A percentile compares a stretch with the other conserved stretches of the same genome.
Conservation (phyloP, 1,140 invertebrate species). For the Lanistes nyassanus region DNA sequence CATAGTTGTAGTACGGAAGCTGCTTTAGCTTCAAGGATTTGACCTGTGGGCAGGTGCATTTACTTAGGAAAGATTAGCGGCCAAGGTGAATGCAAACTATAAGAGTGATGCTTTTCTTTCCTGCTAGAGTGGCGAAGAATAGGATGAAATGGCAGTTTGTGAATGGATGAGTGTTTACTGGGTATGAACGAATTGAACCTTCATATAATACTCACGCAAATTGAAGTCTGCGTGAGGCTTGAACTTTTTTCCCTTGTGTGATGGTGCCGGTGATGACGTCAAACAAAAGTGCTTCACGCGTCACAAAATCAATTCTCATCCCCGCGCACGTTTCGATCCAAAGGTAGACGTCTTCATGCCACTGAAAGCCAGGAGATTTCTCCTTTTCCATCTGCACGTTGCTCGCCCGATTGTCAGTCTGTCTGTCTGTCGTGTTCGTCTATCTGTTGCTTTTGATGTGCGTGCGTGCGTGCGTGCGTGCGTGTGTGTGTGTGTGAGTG, state of each 20-base stretch:
- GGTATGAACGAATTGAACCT: not conserved
- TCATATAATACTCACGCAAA: not conserved
- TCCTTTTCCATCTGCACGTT: not conserved
- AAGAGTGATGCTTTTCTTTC: no score
- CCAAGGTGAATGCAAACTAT: no score
- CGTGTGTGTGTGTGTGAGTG: conserved; percentile 1
- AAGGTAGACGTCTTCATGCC: not conserved
- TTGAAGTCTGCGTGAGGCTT: not conserved
- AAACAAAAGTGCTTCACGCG: not conserved
- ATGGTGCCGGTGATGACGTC: not conserved
- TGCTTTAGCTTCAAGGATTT: no score
- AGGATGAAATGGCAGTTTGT: no score
- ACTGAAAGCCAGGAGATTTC: not conserved
- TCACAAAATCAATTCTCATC: not conserved
- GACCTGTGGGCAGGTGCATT: no score
- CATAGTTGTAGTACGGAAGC: no score
- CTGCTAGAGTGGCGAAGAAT: no score
- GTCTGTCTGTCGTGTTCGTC: not conserved
- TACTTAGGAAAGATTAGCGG: no score
- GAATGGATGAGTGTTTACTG: not conserved
- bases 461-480: conserved; percentile 6
- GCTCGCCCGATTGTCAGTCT: not conserved
- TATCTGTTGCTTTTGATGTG: not conserved
- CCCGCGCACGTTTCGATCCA: not conserved
- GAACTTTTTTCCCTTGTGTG: not conserved